phyloP scores from a whole-genome alignment of 1,140 invertebrate genomes.

The Ips nitidus region DNA sequence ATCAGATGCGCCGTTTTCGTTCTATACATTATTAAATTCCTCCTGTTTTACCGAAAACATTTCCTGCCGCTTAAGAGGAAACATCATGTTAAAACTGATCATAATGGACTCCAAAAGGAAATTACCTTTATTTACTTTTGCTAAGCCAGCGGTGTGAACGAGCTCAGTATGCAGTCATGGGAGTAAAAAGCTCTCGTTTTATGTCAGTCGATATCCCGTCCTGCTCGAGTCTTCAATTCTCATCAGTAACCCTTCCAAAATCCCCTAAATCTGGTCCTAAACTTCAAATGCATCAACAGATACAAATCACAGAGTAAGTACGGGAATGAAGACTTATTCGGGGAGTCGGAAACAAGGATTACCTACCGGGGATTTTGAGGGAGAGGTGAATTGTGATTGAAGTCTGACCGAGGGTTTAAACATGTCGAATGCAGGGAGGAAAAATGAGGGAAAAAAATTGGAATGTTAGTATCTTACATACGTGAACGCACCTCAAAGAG shows the following conservation, averaged over 20 bases:
- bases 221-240: conserved; percentile 34
- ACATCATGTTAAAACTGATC: not conserved
- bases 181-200: not conserved
- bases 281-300: conserved; percentile 49
- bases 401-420: conserved; percentile 26
- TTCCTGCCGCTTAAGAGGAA: conserved; percentile 4
- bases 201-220: too few relatives aligned
- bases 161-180: not conserved
- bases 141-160: too few relatives aligned
- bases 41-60: conserved; percentile 5
- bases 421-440: conserved; percentile 14
- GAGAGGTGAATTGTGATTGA: conserved; percentile 33
- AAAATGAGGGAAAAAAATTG: not conserved
- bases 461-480: too few relatives aligned
- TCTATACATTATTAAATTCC: conserved; percentile 12
- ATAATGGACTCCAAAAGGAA: too few relatives aligned
- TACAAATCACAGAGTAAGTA: conserved; percentile 49
- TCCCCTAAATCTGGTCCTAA: conserved; percentile 43
- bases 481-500: too few relatives aligned
- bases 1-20: conserved; percentile 16
- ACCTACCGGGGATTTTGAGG: conserved; percentile 21
- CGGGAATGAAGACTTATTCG: conserved; percentile 46
- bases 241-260: conserved; percentile 44
- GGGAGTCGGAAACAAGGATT: conserved; percentile 34
- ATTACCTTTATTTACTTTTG: too few relatives aligned